Conservation (phyloP, 2,888 invertebrate species). For the Morinoia aosen region DNA sequence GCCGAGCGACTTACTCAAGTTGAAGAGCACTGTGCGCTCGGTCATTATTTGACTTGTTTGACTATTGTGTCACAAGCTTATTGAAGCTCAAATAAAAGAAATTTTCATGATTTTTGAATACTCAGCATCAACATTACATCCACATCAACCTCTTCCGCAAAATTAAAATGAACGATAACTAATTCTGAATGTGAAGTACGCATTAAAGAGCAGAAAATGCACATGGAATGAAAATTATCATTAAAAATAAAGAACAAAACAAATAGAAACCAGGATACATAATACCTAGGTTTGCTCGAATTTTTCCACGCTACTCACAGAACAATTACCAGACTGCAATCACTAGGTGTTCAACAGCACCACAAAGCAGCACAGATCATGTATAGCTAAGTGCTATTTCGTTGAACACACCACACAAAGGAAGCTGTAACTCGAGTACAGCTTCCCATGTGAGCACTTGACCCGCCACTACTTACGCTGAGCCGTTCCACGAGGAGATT, state of each 20-base stretch:
- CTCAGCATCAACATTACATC: no score
- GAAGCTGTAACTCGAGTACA: background rate
- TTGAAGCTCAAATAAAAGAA: no score
- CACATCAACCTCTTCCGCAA: no score
- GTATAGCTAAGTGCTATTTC: background rate
- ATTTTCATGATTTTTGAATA: no score
- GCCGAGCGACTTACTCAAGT: no score
- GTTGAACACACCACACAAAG: background rate
- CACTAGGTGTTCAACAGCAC: background rate
- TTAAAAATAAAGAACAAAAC: background rate
- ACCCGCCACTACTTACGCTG: background rate
- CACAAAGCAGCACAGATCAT: background rate
- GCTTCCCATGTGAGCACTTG: background rate
- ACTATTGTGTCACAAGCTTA: no score
- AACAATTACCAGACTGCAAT: background rate
- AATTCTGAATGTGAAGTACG: background rate
- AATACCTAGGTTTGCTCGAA: background rate
- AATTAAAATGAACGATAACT: no score
- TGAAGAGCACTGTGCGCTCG: no score
- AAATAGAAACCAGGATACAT: background rate
- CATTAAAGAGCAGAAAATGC: background rate
- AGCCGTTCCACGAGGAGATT: background rate
- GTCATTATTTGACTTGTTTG: no score
- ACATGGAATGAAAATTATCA: background rate
- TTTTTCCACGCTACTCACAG: background rate